Evolutionary conservation across 2,888 invertebrate genomes (phyloP).

Genomic region (Allygus modestus): DNA sequence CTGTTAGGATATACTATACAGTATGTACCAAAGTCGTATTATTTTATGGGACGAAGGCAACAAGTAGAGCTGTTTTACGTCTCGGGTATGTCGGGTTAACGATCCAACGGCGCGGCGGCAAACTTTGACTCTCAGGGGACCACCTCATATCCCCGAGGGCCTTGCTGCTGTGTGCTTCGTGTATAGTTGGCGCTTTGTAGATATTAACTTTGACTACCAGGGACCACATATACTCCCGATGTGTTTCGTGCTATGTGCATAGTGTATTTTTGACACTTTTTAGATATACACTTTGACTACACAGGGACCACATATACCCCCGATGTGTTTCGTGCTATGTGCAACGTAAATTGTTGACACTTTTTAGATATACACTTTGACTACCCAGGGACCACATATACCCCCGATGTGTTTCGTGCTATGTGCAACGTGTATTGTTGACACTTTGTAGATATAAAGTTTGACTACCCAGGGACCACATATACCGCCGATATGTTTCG

Average conservation of each 20-base stretch:
- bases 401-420: not conserved
- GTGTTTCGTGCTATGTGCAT: not conserved
- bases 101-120: slow-evolving; percentile 41
- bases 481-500: not conserved
- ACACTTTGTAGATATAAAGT: slow-evolving; percentile 9
- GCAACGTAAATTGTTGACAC: not conserved
- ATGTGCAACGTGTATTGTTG: slow-evolving; percentile 1
- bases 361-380: not conserved
- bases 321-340: not conserved
- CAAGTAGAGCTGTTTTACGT: slow-evolving; percentile 38
- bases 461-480: not conserved
- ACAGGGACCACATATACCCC: not conserved
- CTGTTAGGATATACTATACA: slow-evolving; percentile 11
- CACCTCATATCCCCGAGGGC: slow-evolving; percentile 19
- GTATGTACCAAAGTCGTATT: slow-evolving; percentile 26
- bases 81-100: slow-evolving; percentile 27
- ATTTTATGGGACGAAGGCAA: slow-evolving; percentile 34
- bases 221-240: not conserved
- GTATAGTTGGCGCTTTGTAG: slow-evolving; percentile 29
- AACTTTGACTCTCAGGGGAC: not conserved
- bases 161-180: slow-evolving; percentile 2
- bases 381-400: not conserved
- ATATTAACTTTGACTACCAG: slow-evolving; percentile 8
- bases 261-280: not conserved
- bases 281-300: not conserved